Conservation (phyloP, 1,140 invertebrate species). For the Drosophila hydei region DNA sequence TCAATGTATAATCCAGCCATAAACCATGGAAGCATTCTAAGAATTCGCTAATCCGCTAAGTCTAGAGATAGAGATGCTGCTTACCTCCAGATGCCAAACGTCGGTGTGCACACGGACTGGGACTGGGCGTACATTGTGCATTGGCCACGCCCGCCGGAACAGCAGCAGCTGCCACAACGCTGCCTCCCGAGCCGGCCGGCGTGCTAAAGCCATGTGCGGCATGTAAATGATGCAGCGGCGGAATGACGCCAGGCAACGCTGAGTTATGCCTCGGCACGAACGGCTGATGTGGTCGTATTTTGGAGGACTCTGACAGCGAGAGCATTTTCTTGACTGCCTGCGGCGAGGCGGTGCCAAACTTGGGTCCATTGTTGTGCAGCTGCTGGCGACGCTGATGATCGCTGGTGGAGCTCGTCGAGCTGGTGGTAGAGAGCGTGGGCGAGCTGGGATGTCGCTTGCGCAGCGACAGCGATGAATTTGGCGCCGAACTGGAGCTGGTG, state of each 20-base stretch:
- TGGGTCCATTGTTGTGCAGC: slow-evolving; percentile 89
- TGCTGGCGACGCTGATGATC: slow-evolving; percentile 92
- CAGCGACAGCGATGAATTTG: slow-evolving; percentile 84
- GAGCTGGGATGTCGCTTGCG: slow-evolving; percentile 87
- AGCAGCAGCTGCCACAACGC: slow-evolving; percentile 25
- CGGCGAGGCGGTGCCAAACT: slow-evolving; percentile 96
- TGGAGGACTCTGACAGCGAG: slow-evolving; percentile 93
- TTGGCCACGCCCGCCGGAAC: slow-evolving; percentile 38
- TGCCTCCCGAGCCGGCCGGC: slow-evolving; percentile 19
- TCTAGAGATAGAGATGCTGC: background rate
- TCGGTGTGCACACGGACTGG: slow-evolving; percentile 87
- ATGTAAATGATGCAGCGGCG: slow-evolving; percentile 73
- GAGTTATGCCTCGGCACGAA: slow-evolving; percentile 64
- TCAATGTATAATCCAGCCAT: background rate
- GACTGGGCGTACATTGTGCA: slow-evolving; percentile 69
- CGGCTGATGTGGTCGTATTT: slow-evolving; percentile 94
- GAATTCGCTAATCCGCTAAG: slow-evolving; percentile 5
- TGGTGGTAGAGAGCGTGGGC: slow-evolving; percentile 92
- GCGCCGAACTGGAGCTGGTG: slow-evolving; percentile 71
- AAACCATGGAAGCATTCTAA: background rate
- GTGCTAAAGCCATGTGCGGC: slow-evolving; percentile 60
- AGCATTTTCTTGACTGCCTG: slow-evolving; percentile 97
- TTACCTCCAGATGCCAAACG: slow-evolving; percentile 86
- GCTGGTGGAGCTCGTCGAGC: slow-evolving; percentile 95
- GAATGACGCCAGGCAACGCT: slow-evolving; percentile 52